Conservation (phyloP, 2,888 invertebrate species). For the Abscondita cerata region DNA sequence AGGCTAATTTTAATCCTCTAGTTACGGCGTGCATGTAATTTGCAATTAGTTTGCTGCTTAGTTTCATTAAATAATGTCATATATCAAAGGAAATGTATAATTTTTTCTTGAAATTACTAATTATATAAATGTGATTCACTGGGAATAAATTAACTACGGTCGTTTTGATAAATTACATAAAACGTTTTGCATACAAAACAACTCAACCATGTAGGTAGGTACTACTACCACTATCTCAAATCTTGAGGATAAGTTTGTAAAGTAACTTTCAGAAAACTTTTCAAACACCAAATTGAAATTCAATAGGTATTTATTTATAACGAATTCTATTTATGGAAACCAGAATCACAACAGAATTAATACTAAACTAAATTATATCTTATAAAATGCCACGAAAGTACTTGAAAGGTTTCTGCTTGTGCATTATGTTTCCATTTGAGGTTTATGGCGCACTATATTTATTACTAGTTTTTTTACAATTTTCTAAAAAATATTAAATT, state of each 20-base stretch:
- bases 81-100: slow-evolving; percentile 48
- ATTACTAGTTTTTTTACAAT: no score
- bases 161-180: slow-evolving; percentile 17
- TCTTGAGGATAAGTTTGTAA: slow-evolving; percentile 11
- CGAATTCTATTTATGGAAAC: slow-evolving; percentile 22
- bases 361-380: slow-evolving; percentile 14
- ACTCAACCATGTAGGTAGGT: slow-evolving; percentile 9
- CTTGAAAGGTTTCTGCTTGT: background rate
- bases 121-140: slow-evolving; percentile 39
- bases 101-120: slow-evolving; percentile 45
- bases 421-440: slow-evolving; percentile 1
- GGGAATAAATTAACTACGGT: slow-evolving; percentile 23
- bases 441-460: background rate
- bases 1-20: slow-evolving; percentile 26
- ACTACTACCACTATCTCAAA: slow-evolving; percentile 16
- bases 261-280: slow-evolving; percentile 17
- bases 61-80: slow-evolving; percentile 48
- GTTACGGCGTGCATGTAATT: slow-evolving; percentile 39
- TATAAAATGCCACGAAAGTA: slow-evolving; percentile 3
- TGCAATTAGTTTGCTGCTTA: slow-evolving; percentile 42
- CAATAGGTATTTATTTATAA: slow-evolving; percentile 24
- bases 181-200: slow-evolving; percentile 23
- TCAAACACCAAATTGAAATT: slow-evolving; percentile 23
- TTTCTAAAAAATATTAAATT: no score
- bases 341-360: slow-evolving; percentile 25